Percentiles rank a stretch among this genome's conserved stretches.
These are phyloP conservation scores for Halichoerus grypus DNA, from an alignment of 2,113 vertebrate species.

Conservation along the genomic window DNA sequence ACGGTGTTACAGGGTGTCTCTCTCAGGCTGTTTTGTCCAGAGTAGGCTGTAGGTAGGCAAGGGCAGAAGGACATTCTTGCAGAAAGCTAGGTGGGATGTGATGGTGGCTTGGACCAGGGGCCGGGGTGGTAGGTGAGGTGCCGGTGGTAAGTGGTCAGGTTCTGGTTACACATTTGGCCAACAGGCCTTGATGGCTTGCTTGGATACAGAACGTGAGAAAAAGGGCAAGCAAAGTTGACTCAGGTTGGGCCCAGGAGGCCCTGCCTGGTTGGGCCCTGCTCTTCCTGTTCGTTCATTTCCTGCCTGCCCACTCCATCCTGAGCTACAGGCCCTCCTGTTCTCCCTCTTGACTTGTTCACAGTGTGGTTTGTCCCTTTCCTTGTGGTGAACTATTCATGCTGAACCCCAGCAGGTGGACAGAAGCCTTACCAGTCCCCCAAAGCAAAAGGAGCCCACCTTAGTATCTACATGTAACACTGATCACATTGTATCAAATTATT, in stretches of 20 bases:
- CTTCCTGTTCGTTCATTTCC: background rate
- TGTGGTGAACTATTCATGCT: background rate
- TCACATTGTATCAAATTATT: background rate
- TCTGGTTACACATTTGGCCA: background rate
- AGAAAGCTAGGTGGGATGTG: background rate
- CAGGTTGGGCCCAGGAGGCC: background rate
- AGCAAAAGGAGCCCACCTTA: background rate
- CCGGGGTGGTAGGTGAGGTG: background rate
- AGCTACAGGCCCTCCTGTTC: background rate
- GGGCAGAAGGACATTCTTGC: background rate
- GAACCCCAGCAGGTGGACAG: background rate
- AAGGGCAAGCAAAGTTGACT: background rate
- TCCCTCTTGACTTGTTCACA: background rate
- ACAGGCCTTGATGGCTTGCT: background rate
- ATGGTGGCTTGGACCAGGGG: background rate
- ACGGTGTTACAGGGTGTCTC: background rate
- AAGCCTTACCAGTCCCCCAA: background rate
- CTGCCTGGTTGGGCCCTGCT: background rate
- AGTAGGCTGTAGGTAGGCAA: background rate
- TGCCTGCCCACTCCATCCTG: background rate
- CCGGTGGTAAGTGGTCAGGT: background rate
- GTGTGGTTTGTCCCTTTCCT: background rate
- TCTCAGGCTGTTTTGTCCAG: background rate
- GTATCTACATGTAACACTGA: constrained; percentile 1
- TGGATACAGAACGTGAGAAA: constrained; percentile 11